These are phyloP conservation scores for Rachycentron canadum DNA, from an alignment of 2,797 vertebrate species.

Conservation along the genomic window DNA sequence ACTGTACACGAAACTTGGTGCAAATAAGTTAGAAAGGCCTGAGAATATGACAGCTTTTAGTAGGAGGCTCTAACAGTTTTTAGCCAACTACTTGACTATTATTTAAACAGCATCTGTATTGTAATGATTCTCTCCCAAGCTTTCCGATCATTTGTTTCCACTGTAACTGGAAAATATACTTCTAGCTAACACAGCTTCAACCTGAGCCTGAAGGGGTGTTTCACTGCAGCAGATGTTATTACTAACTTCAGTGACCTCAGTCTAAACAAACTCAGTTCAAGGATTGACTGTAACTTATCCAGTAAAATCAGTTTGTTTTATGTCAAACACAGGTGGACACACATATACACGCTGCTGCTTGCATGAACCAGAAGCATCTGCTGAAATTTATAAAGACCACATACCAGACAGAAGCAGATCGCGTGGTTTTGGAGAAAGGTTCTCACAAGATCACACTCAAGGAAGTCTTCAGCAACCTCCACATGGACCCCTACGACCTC, in stretches of 20 bases:
- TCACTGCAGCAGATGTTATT: not conserved
- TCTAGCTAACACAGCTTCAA: not conserved
- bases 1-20: too few relatives aligned
- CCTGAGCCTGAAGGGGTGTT: not conserved
- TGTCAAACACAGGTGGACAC: slow-evolving; percentile 91
- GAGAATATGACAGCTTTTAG: too few relatives aligned
- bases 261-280: slow-evolving; percentile 30
- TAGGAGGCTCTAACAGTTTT: too few relatives aligned
- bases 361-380: slow-evolving; percentile 98
- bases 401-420: slow-evolving; percentile 89
- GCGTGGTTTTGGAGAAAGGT: slow-evolving; percentile 88
- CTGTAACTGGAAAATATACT: not conserved
- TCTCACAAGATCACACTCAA: slow-evolving; percentile 89
- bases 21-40: too few relatives aligned
- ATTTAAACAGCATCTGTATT: too few relatives aligned
- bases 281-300: not conserved
- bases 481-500: slow-evolving; percentile 96
- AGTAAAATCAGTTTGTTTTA: not conserved
- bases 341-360: slow-evolving; percentile 96
- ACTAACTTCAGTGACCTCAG: not conserved
- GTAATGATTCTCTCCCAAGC: too few relatives aligned
- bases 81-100: too few relatives aligned
- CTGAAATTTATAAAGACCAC: slow-evolving; percentile 94
- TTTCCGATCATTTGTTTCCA: too few relatives aligned
- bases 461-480: slow-evolving; percentile 91